A percentile compares a stretch with the other conserved stretches of the same genome.
These are phyloP conservation scores for Ictalurus punctatus DNA, from an alignment of 2,113 vertebrate species.

Conservation along the genomic window DNA sequence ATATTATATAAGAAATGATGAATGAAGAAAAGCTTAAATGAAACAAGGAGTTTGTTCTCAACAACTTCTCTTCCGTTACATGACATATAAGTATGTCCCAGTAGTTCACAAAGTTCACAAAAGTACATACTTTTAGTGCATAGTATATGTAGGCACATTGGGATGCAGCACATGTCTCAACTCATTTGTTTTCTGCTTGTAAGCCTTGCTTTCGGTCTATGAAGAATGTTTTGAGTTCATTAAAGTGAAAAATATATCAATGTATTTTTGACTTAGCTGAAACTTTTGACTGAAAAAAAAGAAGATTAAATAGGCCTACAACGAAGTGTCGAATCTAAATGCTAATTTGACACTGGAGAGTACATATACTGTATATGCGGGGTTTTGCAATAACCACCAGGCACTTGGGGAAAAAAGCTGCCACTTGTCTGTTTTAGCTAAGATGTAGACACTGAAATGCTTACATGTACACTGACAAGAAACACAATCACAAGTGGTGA, in stretches of 20 bases:
- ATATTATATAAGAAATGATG: no score
- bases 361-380: neutral
- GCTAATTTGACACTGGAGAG: neutral
- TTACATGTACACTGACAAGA: neutral
- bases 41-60: no score
- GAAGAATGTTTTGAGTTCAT: neutral
- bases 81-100: no score
- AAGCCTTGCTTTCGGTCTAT: neutral
- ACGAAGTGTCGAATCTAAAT: neutral
- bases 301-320: neutral
- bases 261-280: neutral
- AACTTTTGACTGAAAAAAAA: neutral
- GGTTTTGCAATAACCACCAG: neutral
- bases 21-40: no score
- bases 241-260: neutral
- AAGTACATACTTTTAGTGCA: no score
- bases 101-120: no score
- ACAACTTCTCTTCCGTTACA: no score
- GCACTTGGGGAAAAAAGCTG: neutral
- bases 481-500: neutral
- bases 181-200: neutral
- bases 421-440: conserved; percentile 2
- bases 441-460: neutral
- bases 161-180: neutral
- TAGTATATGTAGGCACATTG: no score